Evolutionary conservation across 1,140 invertebrate genomes (phyloP), one percentile per base, ranked within the genome.

Genomic region (Anthonomus grandis): DNA sequence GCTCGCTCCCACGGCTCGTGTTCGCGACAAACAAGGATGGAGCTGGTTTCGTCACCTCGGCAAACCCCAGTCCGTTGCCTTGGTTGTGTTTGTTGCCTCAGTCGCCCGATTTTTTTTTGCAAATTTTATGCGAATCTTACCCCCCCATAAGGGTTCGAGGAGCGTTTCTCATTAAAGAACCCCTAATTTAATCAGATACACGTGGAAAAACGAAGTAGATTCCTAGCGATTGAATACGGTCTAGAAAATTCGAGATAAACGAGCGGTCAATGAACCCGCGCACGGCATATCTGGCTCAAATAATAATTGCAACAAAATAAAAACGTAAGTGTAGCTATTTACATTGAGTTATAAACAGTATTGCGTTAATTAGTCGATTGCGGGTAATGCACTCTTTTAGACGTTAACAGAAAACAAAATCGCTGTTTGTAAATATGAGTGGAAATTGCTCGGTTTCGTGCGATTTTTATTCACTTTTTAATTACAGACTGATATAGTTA

Each of bases 31-130:
- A 67, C 50, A 54, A 51, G 59, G 61, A 69, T 44, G 27, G 54
- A 34, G 27, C 23, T 41, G 42, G 62, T 68, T 68, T 68, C 62
- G 64, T 61, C 64, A 68, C 60, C n/a, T 13, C 54, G 21, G 45
- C 21, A n/a, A n/a, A 25, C 18, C 42, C 39, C 39, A 36, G 23
- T 23, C 13, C 22, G 24, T 18, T 51, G 49, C 49, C 49, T 51
- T 51, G 49, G 38, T 51, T 50, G 15, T 8, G 13, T n/a, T 58
- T 50, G 41, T 57, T 59, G 55, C 37, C 25, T 31, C 47, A 50
- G 27, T 22, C 46, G 47, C 55, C 55, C 55, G 42, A 57, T 57
- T 42, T 57, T 57, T 57, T 48, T 25, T 13, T 12, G 10, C 31
- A 34, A 34, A 34, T 12, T 13, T 2, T 34, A 2, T 34, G 2